Conservation (phyloP, 2,797 vertebrate species). For the Aphelocoma californica region DNA sequence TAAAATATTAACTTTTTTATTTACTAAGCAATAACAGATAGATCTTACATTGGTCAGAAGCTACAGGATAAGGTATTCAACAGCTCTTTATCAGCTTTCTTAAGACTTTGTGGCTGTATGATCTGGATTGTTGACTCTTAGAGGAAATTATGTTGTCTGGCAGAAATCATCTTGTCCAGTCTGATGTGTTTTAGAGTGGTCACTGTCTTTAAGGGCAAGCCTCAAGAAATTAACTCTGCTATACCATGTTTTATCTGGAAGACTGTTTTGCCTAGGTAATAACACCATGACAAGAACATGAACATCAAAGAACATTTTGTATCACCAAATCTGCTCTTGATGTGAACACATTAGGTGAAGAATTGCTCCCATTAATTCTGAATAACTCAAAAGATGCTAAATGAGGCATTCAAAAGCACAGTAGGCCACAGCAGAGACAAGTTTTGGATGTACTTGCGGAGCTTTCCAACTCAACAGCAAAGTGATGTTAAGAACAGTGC, state of each 20-base stretch:
- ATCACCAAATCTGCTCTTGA: background rate
- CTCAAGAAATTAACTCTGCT: background rate
- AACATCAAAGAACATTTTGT: background rate
- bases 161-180: background rate
- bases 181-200: background rate
- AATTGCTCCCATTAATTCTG: background rate
- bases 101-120: background rate
- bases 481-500: background rate
- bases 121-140: background rate
- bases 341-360: background rate
- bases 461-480: background rate
- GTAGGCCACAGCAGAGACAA: background rate
- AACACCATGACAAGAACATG: background rate
- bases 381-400: background rate
- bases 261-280: background rate
- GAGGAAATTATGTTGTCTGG: background rate
- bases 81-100: background rate
- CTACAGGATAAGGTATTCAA: background rate
- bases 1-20: background rate
- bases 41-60: background rate
- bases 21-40: background rate
- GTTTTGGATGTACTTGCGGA: accelerated
- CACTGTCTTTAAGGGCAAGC: background rate
- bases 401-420: background rate
- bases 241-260: background rate